Base-by-base conservation (phyloP, 2,113 vertebrate genomes). In the Neotoma lepida region DNA sequence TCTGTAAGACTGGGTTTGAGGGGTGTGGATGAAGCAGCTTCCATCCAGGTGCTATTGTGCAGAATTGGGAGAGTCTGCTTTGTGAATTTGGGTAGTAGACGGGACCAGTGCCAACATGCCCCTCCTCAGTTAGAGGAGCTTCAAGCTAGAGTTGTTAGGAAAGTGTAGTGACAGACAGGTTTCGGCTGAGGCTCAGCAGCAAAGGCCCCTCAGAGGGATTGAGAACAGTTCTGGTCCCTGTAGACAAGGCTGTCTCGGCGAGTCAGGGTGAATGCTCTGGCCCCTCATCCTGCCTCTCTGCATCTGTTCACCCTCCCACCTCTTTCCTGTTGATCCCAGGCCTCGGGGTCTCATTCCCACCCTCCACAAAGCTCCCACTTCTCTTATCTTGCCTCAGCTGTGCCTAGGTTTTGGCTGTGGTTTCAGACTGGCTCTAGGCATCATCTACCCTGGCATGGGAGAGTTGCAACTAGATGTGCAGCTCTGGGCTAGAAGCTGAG, bases 371-470 rank as follows among this genome's bases (percentile, higher is more conserved):
- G 9, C 58, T 44, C 46, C 77, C 18, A 13, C 51, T 58, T 84
- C 78, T 66, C 1, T 66, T 35, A 82, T 84, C 70, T 95, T 90
- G 44, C 68, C 86, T 95, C 58, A 76, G 56, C 66, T n/a, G 0
- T 88, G 68, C 63, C 68, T 93, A 26, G 54, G 49, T 85, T 92
- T 92, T 85, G 14, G 56, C 76, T 61, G 1, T 89, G 80, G 63
- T 33, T 91, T 91, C 64, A 77, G 17, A 54, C 41, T 9, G 68
- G 64, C 66, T 76, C 78, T 54, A 41, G 74, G 85, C 8, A 20
- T 41, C 12, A 2, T 61, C 66, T 71, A 30, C 9, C 56, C 56
- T 82, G 70, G 46, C 54, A 68, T 61, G 51, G 41, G 17, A 76
- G 15, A 10, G 15, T 88, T 49, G 86, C 84, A 63, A 22, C 26